phyloP scores from a whole-genome alignment of 2,888 invertebrate species.

The Protodeltote pygarga region DNA sequence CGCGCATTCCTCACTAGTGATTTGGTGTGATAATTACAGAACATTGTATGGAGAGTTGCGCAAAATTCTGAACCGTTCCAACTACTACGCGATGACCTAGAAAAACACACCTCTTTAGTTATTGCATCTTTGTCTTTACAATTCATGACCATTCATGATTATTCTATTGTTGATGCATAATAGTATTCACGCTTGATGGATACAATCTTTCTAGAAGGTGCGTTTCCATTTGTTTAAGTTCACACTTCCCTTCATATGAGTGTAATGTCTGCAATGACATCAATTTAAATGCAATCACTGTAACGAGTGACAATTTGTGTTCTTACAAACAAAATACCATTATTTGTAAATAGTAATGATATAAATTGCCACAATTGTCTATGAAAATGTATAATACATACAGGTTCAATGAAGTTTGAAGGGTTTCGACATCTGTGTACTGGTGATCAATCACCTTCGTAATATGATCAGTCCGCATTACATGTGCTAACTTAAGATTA shows the following conservation, averaged over 20 bases:
- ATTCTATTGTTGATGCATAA: conserved; percentile 18
- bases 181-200: background rate
- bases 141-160: conserved; percentile 16
- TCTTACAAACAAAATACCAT: conserved; percentile 67
- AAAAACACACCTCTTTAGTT: conserved; percentile 60
- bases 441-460: conserved; percentile 58
- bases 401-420: conserved; percentile 58
- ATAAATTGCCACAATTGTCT: conserved; percentile 73
- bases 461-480: conserved; percentile 17
- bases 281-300: conserved; percentile 77
- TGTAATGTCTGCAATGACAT: conserved; percentile 60
- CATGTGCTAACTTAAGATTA: conserved; percentile 16
- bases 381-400: conserved; percentile 52
- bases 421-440: conserved; percentile 63
- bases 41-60: conserved; percentile 68
- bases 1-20: conserved; percentile 60
- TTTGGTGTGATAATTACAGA: conserved; percentile 71
- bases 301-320: conserved; percentile 64
- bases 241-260: conserved; percentile 45
- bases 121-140: conserved; percentile 49
- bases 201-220: conserved; percentile 15
- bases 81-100: conserved; percentile 63
- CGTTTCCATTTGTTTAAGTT: conserved; percentile 18
- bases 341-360: conserved; percentile 71
- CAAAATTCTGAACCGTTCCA: conserved; percentile 57